Evolutionary conservation across 2,888 invertebrate species (phyloP).

Genomic region (Pristionchus fissidentatus): DNA sequence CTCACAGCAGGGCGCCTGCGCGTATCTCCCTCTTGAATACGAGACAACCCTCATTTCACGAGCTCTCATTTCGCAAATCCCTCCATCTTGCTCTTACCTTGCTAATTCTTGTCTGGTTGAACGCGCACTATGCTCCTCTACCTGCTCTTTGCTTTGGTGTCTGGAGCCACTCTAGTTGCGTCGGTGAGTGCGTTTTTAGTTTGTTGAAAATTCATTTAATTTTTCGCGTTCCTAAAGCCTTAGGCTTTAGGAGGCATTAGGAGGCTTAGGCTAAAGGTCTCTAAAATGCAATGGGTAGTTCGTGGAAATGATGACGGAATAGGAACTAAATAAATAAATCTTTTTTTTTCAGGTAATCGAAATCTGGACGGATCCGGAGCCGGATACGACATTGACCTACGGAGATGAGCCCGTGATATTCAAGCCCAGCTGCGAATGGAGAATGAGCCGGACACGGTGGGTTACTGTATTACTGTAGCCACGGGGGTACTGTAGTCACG

Average conservation of each 20-base stretch:
- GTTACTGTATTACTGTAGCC: neutral
- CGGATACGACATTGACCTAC: constrained; percentile 14
- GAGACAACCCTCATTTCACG: too few species aligned
- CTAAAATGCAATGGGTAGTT: neutral
- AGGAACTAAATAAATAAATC: neutral
- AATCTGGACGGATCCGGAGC: constrained; percentile 47
- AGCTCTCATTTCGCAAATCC: too few species aligned
- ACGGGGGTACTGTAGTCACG: neutral
- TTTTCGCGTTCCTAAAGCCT: neutral
- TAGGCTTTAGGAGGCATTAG: neutral
- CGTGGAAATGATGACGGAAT: neutral
- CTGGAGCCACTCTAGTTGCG: too few species aligned
- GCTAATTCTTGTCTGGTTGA: too few species aligned
- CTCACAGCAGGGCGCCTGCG: too few species aligned
- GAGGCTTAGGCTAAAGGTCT: too few species aligned
- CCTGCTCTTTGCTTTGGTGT: too few species aligned
- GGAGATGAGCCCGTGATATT: constrained; percentile 37
- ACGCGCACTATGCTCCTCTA: too few species aligned
- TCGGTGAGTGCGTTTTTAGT: too few species aligned
- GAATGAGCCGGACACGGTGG: constrained; percentile 31
- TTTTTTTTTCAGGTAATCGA: constrained; percentile 7
- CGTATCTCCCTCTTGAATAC: too few species aligned
- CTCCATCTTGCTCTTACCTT: too few species aligned
- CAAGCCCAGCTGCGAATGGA: constrained; percentile 44
- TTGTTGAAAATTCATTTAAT: too few species aligned